Conservation (phyloP, 2,888 invertebrate species). For the Ochropacha duplaris region DNA sequence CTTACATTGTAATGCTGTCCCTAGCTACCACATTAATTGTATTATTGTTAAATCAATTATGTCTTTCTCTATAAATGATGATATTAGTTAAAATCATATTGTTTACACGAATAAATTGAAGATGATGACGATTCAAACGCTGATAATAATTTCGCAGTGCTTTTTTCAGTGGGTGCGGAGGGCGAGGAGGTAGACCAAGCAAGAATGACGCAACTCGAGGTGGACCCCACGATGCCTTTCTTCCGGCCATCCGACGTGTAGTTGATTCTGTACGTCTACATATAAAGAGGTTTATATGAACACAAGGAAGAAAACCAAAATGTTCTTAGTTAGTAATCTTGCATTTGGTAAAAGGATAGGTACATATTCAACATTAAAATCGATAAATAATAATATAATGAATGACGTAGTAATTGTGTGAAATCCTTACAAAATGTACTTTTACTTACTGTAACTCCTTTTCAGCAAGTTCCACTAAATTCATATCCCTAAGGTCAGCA, state of each 20-base stretch:
- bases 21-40: no score
- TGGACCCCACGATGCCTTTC: slow-evolving; percentile 61
- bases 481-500: slow-evolving; percentile 62
- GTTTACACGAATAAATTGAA: slow-evolving; percentile 69
- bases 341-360: no score
- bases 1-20: not conserved
- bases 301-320: no score
- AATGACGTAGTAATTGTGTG: not conserved
- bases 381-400: no score
- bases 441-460: slow-evolving; percentile 57
- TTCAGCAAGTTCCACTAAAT: slow-evolving; percentile 63
- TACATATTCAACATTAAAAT: no score
- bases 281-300: not conserved
- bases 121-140: slow-evolving; percentile 64
- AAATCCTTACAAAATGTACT: not conserved
- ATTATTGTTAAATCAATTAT: not conserved
- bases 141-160: slow-evolving; percentile 65
- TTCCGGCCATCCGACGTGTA: slow-evolving; percentile 45
- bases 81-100: not conserved
- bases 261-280: slow-evolving; percentile 62
- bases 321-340: no score
- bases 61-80: not conserved
- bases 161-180: slow-evolving; percentile 70
- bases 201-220: slow-evolving; percentile 71
- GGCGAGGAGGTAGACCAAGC: slow-evolving; percentile 65